These are phyloP conservation scores for Xiphydria camelus DNA, from an alignment of 2,888 invertebrate genomes.

Conservation along the genomic window DNA sequence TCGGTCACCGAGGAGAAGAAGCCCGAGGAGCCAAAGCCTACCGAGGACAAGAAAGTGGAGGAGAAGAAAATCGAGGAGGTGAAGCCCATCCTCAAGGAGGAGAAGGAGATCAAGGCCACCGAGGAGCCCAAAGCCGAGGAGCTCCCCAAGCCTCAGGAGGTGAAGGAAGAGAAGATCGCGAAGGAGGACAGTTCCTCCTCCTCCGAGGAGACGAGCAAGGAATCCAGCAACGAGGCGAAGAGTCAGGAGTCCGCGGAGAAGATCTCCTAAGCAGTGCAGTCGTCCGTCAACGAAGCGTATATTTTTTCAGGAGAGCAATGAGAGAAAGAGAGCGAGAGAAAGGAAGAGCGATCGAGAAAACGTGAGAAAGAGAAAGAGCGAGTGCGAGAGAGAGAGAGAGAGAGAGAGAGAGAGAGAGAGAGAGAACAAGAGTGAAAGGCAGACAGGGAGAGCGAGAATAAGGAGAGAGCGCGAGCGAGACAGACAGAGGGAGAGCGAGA, in stretches of 20 bases:
- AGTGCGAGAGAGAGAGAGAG: constrained; percentile 18
- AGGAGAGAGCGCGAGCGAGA: background rate
- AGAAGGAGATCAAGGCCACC: constrained; percentile 39
- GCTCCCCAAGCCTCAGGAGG: constrained; percentile 44
- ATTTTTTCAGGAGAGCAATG: constrained; percentile 8
- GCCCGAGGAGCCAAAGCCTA: constrained; percentile 31
- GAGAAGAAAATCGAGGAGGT: constrained; percentile 6
- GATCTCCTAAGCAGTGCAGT: constrained; percentile 1
- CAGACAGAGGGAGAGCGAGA: background rate
- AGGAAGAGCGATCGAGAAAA: constrained; percentile 3
- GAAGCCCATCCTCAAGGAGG: too few species aligned
- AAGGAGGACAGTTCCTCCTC: constrained; percentile 21
- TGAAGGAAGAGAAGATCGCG: constrained; percentile 38
- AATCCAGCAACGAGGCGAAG: constrained; percentile 8
- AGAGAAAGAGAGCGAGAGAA: constrained; percentile 2
- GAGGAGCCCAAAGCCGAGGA: constrained; percentile 48
- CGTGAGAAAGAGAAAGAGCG: constrained; percentile 12
- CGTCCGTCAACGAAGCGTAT: constrained; percentile 8
- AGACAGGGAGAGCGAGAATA: constrained; percentile 3
- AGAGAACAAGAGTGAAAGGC: constrained; percentile 1
- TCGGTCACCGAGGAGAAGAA: constrained; percentile 14
- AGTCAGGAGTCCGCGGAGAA: constrained; percentile 5
- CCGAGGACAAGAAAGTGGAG: constrained; percentile 55
- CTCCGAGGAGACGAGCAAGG: constrained; percentile 24
- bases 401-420: constrained; percentile 17